These are phyloP conservation scores for Chionodraco myersi DNA, from an alignment of 2,113 vertebrate species.

Conservation along the genomic window DNA sequence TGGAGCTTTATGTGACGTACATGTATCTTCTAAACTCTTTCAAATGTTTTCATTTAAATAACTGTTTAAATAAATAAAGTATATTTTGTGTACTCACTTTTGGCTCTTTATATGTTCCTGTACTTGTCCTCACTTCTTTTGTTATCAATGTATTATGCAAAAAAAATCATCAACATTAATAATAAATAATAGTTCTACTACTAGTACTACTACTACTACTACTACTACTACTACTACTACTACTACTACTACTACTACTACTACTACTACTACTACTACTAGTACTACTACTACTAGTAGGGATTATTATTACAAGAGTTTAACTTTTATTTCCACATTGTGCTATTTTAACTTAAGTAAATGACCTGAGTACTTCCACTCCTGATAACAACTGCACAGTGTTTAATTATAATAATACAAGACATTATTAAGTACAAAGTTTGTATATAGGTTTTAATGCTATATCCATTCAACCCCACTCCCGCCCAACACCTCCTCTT, in stretches of 20 bases:
- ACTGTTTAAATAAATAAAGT: not conserved
- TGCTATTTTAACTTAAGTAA: not conserved
- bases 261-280: too few relatives aligned
- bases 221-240: too few relatives aligned
- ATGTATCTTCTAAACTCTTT: not conserved
- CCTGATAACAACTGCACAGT: not conserved
- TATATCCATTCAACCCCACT: conserved; percentile 29
- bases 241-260: too few relatives aligned
- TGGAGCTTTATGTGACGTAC: not conserved
- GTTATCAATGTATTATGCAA: too few relatives aligned
- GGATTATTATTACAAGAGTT: not conserved
- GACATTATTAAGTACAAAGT: not conserved
- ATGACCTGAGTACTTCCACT: not conserved
- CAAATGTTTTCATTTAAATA: not conserved
- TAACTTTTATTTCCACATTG: not conserved
- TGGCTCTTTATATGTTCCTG: too few relatives aligned
- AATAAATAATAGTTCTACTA: too few relatives aligned
- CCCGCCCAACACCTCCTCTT: conserved; percentile 51
- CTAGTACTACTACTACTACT: too few relatives aligned
- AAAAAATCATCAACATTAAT: too few relatives aligned
- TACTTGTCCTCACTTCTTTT: too few relatives aligned
- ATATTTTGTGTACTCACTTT: too few relatives aligned
- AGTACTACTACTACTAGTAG: too few relatives aligned
- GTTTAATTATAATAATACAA: not conserved
- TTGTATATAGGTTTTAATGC: not conserved